These are phyloP conservation scores for Halcyon chelicuti DNA, from an alignment of 2,797 vertebrate species.

Conservation along the genomic window DNA sequence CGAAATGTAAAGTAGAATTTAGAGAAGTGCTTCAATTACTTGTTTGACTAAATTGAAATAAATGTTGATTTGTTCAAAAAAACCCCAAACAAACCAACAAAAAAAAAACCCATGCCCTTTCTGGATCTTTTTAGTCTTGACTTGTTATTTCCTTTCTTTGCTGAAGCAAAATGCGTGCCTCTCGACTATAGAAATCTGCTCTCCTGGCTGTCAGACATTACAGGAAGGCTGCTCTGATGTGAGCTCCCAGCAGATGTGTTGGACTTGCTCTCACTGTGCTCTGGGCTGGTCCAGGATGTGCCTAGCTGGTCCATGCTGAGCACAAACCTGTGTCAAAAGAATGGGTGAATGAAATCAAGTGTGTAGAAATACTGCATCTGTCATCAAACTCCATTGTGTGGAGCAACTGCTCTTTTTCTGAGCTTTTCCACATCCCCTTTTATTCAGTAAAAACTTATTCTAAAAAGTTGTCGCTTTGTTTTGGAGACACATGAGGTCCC, in stretches of 20 bases:
- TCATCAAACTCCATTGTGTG: background rate
- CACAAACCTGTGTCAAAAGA: background rate
- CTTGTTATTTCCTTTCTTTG: conserved; percentile 56
- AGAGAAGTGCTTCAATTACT: conserved; percentile 38
- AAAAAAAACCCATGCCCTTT: background rate
- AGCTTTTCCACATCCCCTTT: background rate
- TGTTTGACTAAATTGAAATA: conserved; percentile 60
- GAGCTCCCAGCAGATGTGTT: background rate
- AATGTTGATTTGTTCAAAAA: conserved; percentile 65
- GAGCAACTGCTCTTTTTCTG: background rate
- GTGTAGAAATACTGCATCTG: rapidly evolving
- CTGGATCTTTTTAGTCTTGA: conserved; percentile 57
- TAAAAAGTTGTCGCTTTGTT: background rate
- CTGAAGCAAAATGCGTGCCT: background rate
- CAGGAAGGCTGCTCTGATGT: rapidly evolving
- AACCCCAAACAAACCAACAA: background rate
- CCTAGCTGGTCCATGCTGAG: background rate
- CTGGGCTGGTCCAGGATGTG: background rate
- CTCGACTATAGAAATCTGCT: background rate
- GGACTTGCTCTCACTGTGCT: background rate
- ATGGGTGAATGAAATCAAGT: background rate
- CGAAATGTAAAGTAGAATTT: conserved; percentile 67
- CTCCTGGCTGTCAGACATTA: background rate
- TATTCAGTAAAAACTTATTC: background rate
- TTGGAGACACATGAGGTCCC: background rate